phyloP scores from a whole-genome alignment of 2,888 invertebrate species.

The Drosophila nigritarsus region DNA sequence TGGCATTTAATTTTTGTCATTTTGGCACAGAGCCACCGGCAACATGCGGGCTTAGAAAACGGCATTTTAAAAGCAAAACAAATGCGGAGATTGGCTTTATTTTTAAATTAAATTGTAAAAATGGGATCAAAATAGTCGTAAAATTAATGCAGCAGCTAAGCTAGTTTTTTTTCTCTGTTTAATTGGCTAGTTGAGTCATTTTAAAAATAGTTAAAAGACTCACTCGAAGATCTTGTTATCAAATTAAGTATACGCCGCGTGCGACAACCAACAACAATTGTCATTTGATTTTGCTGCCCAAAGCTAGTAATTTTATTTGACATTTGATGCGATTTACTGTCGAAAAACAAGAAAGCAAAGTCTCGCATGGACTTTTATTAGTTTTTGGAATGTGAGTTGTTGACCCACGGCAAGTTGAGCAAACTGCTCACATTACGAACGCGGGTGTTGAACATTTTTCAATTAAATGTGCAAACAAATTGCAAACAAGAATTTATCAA shows the following conservation, averaged over 20 bases:
- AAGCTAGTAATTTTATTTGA: constrained; percentile 31
- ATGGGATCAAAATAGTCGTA: constrained; percentile 4
- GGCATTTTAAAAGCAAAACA: constrained; percentile 49
- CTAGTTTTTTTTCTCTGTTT: background rate
- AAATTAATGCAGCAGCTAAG: constrained; percentile 21
- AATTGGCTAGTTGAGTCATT: constrained; percentile 4
- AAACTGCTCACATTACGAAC: constrained; percentile 44
- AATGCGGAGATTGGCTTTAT: constrained; percentile 53
- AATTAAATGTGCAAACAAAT: constrained; percentile 59
- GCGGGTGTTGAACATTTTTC: constrained; percentile 55
- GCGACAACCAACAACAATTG: background rate
- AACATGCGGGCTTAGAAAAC: constrained; percentile 57
- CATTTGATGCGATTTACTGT: constrained; percentile 30
- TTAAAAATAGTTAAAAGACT: background rate
- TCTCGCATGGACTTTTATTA: constrained; percentile 38
- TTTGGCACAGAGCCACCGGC: constrained; percentile 67
- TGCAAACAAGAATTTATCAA: constrained; percentile 33
- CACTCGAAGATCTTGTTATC: background rate
- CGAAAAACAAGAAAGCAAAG: constrained; percentile 21
- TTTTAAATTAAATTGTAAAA: constrained; percentile 35
- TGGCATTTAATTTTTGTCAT: constrained; percentile 70
- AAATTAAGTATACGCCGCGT: constrained; percentile 38
- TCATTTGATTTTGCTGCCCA: constrained; percentile 17
- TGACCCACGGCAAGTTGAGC: constrained; percentile 42
- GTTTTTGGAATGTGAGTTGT: constrained; percentile 40